Evolutionary conservation across 1,140 invertebrate species (phyloP).

Genomic region (Anastrepha ludens): DNA sequence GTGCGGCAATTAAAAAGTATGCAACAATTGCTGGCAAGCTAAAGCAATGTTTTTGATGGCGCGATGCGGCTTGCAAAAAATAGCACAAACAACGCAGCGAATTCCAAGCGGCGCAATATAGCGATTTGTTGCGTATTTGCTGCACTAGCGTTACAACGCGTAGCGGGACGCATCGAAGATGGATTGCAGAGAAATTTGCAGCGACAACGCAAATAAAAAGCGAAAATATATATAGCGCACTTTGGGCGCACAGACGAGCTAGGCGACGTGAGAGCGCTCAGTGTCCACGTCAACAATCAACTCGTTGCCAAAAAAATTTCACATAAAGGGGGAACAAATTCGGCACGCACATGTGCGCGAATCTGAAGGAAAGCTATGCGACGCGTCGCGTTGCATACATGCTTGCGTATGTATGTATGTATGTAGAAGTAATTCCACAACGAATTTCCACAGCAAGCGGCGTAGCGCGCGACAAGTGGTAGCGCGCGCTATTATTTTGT

Average conservation of each 20-base stretch:
- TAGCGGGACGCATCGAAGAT: neutral
- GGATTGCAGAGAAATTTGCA: constrained; percentile 4
- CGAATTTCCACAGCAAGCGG: neutral
- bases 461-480: neutral
- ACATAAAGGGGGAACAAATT: neutral
- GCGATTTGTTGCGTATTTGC: neutral
- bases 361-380: neutral
- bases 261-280: too few relatives aligned
- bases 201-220: neutral
- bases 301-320: constrained; percentile 14
- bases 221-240: neutral
- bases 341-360: constrained; percentile 6
- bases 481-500: neutral
- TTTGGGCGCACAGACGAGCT: neutral
- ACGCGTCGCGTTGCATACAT: neutral
- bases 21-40: constrained; percentile 12
- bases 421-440: too few relatives aligned
- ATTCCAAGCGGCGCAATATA: neutral
- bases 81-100: neutral
- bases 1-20: constrained; percentile 26
- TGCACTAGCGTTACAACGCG: neutral
- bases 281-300: neutral
- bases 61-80: constrained; percentile 31
- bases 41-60: constrained; percentile 5
- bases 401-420: neutral